Evolutionary conservation across 2,888 invertebrate genomes (phyloP), one percentile per base, ranked within the genome.

Genomic region (Platycheirus rosarum): DNA sequence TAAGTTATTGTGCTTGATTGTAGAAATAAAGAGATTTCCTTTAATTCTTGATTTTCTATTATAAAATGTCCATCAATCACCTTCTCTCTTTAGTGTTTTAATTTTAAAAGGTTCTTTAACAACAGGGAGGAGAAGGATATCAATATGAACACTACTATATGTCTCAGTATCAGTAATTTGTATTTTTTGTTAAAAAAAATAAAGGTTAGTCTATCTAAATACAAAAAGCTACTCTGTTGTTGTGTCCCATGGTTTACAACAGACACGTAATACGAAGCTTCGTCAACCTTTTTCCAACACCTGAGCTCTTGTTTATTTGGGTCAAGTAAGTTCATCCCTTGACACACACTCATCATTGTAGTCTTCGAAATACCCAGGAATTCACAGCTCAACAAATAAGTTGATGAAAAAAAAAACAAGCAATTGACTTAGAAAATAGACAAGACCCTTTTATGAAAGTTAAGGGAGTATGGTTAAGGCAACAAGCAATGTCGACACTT

Each of bases 311-410:
- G 23, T 35, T 9, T 49, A 63, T 63, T 63, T 37, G 23, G 48
- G 63, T 63, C 63, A 48, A 37, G 37, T 63, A 20, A 11, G 20
- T 16, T 35, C 37, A 63, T 49, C 63, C 48, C 48, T 37, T 14
- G 63, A 37, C 48, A 63, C 63, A 35, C 63, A 48, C 63, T 63
- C 63, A 49, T 48, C 46, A 63, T 63, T 63, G 23, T 48, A 32
- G 49, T 63, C 63, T 48, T 63, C 48, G 23, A 63, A 63, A 48
- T 7, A 57, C n/a, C n/a, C 20, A 60, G n/a, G 48, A 14, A 49
- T 35, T 20, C 63, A 48, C 23, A 48, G 23, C 35, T 48, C 23
- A 63, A 48, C 26, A 63, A 48, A 35, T 48, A 23, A 63, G 46
- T 20, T 11, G 29, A 26, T 9, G n/a, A 23, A 40, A 57, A 40